These are phyloP conservation scores for Siphamia tubifer DNA, from an alignment of 2,113 vertebrate species.

Conservation along the genomic window DNA sequence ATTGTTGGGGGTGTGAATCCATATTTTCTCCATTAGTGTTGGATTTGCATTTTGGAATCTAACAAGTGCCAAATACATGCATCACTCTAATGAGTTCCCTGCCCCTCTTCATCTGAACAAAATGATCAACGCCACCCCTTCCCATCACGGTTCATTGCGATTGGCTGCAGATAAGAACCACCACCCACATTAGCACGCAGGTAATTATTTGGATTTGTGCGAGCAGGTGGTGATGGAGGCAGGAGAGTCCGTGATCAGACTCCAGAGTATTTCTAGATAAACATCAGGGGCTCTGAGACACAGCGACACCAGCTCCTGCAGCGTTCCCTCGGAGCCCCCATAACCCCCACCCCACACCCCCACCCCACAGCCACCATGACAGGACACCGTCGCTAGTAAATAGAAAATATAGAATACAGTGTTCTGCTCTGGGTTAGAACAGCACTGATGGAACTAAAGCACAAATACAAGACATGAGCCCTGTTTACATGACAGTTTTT, in stretches of 20 bases:
- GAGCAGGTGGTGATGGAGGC: conserved; percentile 74
- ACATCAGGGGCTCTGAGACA: conserved; percentile 61
- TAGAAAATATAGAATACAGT: conserved; percentile 21
- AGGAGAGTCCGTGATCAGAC: conserved; percentile 63
- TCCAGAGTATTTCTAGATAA: conserved; percentile 66
- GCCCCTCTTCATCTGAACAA: background rate
- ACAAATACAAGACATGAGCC: too few relatives aligned
- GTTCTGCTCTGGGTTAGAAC: conserved; percentile 25
- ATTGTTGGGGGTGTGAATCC: too few relatives aligned
- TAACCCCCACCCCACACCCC: conserved; percentile 22
- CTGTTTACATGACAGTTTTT: too few relatives aligned
- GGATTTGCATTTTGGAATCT: background rate
- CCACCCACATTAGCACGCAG: conserved; percentile 56
- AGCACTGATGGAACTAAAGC: background rate
- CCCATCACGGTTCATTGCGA: conserved; percentile 25
- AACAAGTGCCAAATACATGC: background rate
- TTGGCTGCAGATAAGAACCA: conserved; percentile 58
- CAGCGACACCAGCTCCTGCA: conserved; percentile 43
- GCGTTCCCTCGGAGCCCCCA: conserved; percentile 56
- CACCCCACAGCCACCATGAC: too few relatives aligned
- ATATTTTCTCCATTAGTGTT: background rate
- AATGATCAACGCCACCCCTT: conserved; percentile 18
- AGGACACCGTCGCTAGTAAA: too few relatives aligned
- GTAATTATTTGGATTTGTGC: conserved; percentile 76
- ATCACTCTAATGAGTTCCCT: conserved; percentile 6